Evolutionary conservation across 2,113 vertebrate species (phyloP), one percentile per base, ranked within the genome.

Genomic region (Rhinolophus ferrumequinum): DNA sequence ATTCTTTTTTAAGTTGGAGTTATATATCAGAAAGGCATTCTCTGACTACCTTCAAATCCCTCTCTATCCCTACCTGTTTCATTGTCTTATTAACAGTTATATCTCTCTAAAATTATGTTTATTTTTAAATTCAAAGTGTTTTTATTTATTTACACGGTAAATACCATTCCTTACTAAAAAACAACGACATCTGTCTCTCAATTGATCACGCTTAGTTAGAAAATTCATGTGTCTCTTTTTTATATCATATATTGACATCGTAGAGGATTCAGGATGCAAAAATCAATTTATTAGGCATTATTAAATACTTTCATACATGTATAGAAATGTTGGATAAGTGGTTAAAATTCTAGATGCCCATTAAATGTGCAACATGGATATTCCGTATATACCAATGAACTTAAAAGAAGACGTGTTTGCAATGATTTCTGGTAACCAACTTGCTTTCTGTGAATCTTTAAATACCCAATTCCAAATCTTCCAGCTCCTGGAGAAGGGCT

Each of bases 401-500:
- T 90, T 92, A 93, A 95, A 88, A 82, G 56, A 88, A 82, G 56
- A 21, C 77, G 0, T 8, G 56, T 87, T 82, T 73, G 10, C 21
- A 75, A 8, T 33, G 96, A 85, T 84, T 96, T 50, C 19, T 15
- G 56, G 66, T 67, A 95, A 96, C 62, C 1, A 33, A 6, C 1
- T 70, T 76, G 44, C 79, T 72, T 90, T 95, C 41, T 4, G 3
- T 35, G 33, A 81, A 44, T 93, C 70, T 96, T 98, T 98, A 99
- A 73, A 99, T 62, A 75, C 98, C 97, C 92, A 99, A 87, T 96
- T 99, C 99, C 83, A 99, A 98, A 62, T 99, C 99, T 98, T 99
- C 98, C 44, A 99, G 97, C 85, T 99, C 99, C 93, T 99, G 98
- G 70, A 99, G 98, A 73, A 99, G 99, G 96, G 99, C 98, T 60